Base-by-base conservation (phyloP, 2,888 invertebrate genomes). In the Drosophila mimica region DNA sequence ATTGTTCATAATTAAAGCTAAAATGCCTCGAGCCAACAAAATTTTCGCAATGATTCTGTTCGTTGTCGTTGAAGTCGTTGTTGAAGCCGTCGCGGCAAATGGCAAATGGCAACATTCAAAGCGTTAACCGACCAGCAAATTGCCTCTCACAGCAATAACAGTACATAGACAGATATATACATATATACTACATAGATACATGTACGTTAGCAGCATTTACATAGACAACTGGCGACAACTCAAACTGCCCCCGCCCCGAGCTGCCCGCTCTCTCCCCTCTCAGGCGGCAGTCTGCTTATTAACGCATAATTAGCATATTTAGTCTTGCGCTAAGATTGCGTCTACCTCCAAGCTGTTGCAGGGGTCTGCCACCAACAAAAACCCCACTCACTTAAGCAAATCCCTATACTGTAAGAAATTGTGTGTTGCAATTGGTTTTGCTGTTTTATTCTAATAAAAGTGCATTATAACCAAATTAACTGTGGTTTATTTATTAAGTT, bases 291-390 rank as follows among this genome's bases (percentile, higher is more conserved):
- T 20, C 73, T 82, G 86, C 87, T 90, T 90, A 88, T 88, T 88
- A 89, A 88, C 88, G 87, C 87, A 86, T 88, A 88, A 88, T 88
- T 88, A 88, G 87, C 89, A 86, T 86, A 89, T 88, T 87, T 87
- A 84, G 85, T 81, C 76, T 71, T 71, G 85, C 72, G 71, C 78
- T 58, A 70, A 88, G 83, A 88, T 79, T 89, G 88, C 71, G 63
- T 15, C 46, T 46, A 15, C 8, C 46, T 25, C 25, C 25, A 15
- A 25, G 46, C 4, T 15, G 25, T 8, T 25, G 46, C 46, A 25
- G 46, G 4, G 25, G 15, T 15, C 46, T 25, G 25, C 25, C 46
- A 46, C 25, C 25, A 46, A 4, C 46, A 15, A 46, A 17, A 20
- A 68, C 49, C 49, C 49, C 28, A 28, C 17, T 30, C 17, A 25